phyloP scores from a whole-genome alignment of 2,797 vertebrate genomes.

The Poeciliopsis infans region DNA sequence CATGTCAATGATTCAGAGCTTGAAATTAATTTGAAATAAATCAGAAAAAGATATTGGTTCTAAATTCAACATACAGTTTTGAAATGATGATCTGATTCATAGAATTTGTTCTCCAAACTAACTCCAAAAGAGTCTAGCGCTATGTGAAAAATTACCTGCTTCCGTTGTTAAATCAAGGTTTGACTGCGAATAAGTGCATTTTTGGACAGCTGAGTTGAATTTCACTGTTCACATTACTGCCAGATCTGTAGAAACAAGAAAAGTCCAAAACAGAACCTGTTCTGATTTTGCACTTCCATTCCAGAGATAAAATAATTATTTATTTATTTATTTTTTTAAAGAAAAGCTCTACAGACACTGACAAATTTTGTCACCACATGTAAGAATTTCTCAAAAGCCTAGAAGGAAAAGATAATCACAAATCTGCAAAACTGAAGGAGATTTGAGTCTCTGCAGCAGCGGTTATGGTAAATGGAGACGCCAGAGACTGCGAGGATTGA shows the following conservation, averaged over 20 bases:
- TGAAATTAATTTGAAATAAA: not conserved
- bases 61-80: not conserved
- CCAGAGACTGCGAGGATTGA: slow-evolving; percentile 3
- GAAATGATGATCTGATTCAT: not conserved
- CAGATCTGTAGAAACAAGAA: no score
- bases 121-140: not conserved
- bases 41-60: not conserved
- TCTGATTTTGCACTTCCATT: not conserved
- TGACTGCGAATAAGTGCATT: not conserved
- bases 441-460: not conserved
- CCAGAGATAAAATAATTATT: not conserved
- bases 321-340: not conserved
- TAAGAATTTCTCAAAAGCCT: not conserved
- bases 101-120: not conserved
- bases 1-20: not conserved
- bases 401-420: not conserved
- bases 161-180: not conserved
- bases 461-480: not conserved
- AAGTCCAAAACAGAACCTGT: no score
- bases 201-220: not conserved
- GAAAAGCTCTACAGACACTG: not conserved
- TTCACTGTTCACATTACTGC: not conserved
- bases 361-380: not conserved
- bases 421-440: not conserved
- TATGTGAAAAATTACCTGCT: not conserved